A percentile compares a stretch with the other conserved stretches of the same genome.
These are phyloP conservation scores for Gambusia yucatana DNA, from an alignment of 2,797 vertebrate genomes.

Conservation along the genomic window DNA sequence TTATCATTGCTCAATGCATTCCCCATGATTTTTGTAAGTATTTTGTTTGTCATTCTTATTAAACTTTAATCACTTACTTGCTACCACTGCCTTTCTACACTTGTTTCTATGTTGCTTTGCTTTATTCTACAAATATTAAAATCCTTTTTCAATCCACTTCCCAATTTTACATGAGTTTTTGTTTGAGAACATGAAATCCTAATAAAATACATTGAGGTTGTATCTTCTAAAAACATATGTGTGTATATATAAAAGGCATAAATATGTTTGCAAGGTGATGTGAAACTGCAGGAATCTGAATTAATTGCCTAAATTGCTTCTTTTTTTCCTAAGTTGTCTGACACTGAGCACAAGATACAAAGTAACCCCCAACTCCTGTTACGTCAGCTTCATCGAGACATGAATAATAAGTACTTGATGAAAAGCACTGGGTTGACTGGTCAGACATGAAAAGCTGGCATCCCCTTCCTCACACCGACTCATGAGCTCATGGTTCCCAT, in stretches of 20 bases:
- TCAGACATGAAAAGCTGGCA: conserved; percentile 53
- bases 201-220: not conserved
- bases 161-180: not conserved
- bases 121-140: not conserved
- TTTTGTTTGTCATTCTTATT: too few species aligned
- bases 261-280: not conserved
- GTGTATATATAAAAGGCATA: not conserved
- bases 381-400: conserved; percentile 21
- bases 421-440: conserved; percentile 35
- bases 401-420: conserved; percentile 27
- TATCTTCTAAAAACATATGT: not conserved
- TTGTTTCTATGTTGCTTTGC: not conserved
- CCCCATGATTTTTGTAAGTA: too few species aligned
- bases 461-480: conserved; percentile 38
- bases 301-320: not conserved
- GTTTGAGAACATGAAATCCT: not conserved
- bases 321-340: not conserved
- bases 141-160: not conserved
- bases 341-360: not conserved
- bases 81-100: not conserved
- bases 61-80: too few species aligned
- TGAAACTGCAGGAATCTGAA: not conserved
- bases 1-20: too few species aligned
- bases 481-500: conserved; percentile 68
- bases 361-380: conserved; percentile 3